These are phyloP conservation scores for Blennius ocellaris DNA, from an alignment of 2,113 vertebrate species.

Conservation along the genomic window DNA sequence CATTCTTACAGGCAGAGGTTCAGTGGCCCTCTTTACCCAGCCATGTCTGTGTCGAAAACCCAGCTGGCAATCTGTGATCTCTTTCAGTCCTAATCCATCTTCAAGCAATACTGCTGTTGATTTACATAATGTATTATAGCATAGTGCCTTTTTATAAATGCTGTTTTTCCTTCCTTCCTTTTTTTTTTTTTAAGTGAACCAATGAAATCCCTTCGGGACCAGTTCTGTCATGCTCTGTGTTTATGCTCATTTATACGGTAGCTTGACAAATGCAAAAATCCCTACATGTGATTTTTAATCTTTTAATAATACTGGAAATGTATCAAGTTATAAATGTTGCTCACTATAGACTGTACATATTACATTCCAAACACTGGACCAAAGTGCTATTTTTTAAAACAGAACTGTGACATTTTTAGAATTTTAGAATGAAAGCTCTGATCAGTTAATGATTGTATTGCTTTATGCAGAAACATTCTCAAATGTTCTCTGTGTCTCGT, in stretches of 20 bases:
- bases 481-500: neutral
- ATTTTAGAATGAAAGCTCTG: neutral
- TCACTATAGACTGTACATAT: neutral
- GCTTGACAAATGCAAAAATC: neutral
- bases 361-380: neutral
- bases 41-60: constrained; percentile 83
- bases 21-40: constrained; percentile 78
- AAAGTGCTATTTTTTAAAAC: neutral
- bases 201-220: neutral
- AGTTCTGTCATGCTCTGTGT: neutral
- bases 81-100: constrained; percentile 54
- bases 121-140: neutral
- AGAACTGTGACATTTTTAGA: neutral
- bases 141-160: constrained; percentile 36
- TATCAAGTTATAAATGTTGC: neutral
- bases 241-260: too few relatives aligned
- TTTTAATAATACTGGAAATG: constrained; percentile 5
- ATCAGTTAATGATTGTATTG: neutral
- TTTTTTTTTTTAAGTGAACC: neutral
- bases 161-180: neutral
- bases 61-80: constrained; percentile 74
- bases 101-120: neutral
- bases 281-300: constrained; percentile 32
- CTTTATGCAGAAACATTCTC: neutral
- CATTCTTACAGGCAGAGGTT: constrained; percentile 80